Evolutionary conservation across 2,797 vertebrate genomes (phyloP).

Genomic region (Margarornis squamiger): DNA sequence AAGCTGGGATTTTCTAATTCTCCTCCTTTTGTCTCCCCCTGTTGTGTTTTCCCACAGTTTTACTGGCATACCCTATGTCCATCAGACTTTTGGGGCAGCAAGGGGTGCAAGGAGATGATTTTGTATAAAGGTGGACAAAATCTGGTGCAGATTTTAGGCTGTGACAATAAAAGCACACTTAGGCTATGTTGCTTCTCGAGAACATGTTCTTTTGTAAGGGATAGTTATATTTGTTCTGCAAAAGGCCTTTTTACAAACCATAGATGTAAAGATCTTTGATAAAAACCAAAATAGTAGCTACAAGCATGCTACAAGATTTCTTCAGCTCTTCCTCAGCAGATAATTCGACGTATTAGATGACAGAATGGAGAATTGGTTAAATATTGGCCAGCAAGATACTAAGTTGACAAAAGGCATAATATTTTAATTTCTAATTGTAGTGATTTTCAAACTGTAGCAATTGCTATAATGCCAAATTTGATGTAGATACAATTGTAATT

Average conservation of each 20-base stretch:
- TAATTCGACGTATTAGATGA: not conserved
- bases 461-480: not conserved
- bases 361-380: not conserved
- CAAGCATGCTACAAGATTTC: not conserved
- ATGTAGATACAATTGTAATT: not conserved
- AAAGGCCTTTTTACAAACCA: not conserved
- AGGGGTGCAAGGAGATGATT: not conserved
- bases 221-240: not conserved
- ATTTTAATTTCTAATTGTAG: not conserved
- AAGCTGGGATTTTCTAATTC: not conserved
- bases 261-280: not conserved
- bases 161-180: not conserved
- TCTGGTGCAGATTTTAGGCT: not conserved
- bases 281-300: not conserved
- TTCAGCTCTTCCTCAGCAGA: not conserved
- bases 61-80: not conserved
- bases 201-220: not conserved
- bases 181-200: not conserved
- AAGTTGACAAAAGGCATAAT: not conserved
- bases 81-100: not conserved
- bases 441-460: not conserved
- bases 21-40: not conserved
- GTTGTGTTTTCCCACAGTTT: not conserved
- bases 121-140: not conserved
- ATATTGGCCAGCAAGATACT: not conserved